Evolutionary conservation across 1,140 invertebrate genomes (phyloP).

Genomic region (Drosophila willistoni): DNA sequence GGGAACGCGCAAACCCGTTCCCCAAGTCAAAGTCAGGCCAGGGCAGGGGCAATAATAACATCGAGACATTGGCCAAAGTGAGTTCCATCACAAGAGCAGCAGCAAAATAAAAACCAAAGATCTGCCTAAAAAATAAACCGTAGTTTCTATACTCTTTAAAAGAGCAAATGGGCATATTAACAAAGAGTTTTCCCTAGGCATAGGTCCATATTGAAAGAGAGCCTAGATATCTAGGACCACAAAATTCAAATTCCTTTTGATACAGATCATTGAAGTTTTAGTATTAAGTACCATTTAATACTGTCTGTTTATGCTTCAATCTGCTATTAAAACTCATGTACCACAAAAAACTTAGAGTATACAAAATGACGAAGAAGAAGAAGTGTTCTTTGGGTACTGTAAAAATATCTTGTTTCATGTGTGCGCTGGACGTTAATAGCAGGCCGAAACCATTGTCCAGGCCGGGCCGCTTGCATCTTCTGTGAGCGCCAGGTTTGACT

Average conservation of each 20-base stretch:
- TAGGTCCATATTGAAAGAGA: no score
- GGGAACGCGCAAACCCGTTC: conserved; percentile 28
- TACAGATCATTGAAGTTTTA: no score
- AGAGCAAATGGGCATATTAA: neutral
- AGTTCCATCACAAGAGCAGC: conserved; percentile 13
- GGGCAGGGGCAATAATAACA: conserved; percentile 19
- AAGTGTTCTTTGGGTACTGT: conserved; percentile 67
- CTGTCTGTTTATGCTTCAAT: neutral
- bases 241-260: no score
- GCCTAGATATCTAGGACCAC: neutral
- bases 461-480: conserved; percentile 47
- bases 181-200: no score
- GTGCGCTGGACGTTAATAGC: conserved; percentile 81
- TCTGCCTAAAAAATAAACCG: neutral
- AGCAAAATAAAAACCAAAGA: no score
- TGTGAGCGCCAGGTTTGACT: conserved; percentile 42
- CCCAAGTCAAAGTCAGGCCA: conserved; percentile 32
- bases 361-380: conserved; percentile 27
- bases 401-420: conserved; percentile 83
- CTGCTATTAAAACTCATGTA: neutral
- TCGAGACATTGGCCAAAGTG: conserved; percentile 18
- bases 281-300: no score
- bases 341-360: neutral
- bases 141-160: neutral
- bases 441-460: conserved; percentile 52